Evolutionary conservation across 2,113 vertebrate species (phyloP), one percentile per base, ranked within the genome.

Genomic region (Riparia riparia): DNA sequence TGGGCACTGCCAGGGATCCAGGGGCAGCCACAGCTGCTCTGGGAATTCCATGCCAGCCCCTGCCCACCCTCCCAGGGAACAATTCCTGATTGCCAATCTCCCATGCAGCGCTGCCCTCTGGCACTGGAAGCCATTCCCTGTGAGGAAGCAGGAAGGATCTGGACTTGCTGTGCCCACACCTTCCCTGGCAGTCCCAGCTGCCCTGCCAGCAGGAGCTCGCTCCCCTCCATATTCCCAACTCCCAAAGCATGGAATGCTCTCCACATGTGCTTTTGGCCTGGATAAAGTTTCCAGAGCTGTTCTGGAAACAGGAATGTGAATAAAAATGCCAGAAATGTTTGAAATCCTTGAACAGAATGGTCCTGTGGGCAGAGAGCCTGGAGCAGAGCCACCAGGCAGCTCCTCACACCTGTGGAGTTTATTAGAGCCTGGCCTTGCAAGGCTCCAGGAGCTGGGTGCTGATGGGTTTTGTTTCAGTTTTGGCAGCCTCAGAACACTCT

Each of bases 131-230:
- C 42, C 50, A 34, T 34, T 56, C 31, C 60, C 50, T 20, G 15
- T 12, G 25, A 69, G 68, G 91, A 80, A 88, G 84, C 81, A 80
- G 69, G 91, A 79, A 89, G 86, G 80, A 72, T 34, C 29, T 32
- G 92, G 66, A 66, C 66, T 79, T 88, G 32, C 82, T 65, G 80
- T 68, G 71, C 95, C 82, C 95, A 91, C 61, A 77, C 69, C 65
- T 57, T 85, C 61, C 58, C 14, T 12, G 12, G 5, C n/a, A 90
- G 85, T 51, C 42, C 90, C 25, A 32, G 91, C 96, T 96, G 94
- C 6, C 49, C n/a, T 22, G 85, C 42, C 42, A 6, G 95, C 68
- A 83, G 91, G 82, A 96, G 57, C 44, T 85, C 31, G 10, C 87
- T 71, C 11, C 20, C 18, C 68, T 14, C 13, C 18, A 7, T 20